A percentile compares a stretch with the other conserved stretches of the same genome.
Conservation (phyloP, 2,797 vertebrate species). For the Tokudaia tokunoshimensis region DNA sequence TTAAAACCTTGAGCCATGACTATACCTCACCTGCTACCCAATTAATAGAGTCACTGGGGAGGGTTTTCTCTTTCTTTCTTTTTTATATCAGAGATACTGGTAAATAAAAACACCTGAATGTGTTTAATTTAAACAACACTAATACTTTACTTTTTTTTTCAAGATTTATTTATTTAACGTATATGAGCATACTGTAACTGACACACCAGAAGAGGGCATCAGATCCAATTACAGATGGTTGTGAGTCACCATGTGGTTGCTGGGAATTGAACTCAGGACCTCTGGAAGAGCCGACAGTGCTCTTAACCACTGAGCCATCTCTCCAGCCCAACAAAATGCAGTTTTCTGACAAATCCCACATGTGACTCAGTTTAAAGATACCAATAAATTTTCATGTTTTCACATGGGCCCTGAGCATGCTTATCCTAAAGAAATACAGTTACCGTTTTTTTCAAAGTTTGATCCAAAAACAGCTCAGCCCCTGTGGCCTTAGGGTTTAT, state of each 20-base stretch:
- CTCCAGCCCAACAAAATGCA: background rate
- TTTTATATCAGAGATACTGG: background rate
- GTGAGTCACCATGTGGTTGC: no score
- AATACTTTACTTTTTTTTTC: background rate
- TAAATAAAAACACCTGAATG: constrained; percentile 7
- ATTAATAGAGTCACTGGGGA: background rate
- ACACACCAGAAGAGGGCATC: no score
- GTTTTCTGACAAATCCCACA: constrained; percentile 4
- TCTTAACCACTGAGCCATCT: no score
- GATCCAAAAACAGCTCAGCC: background rate
- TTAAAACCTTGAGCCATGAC: background rate
- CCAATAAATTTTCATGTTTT: background rate
- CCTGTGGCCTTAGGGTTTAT: background rate
- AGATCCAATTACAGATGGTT: no score
- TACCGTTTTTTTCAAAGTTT: background rate
- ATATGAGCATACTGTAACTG: no score
- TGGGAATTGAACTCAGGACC: no score
- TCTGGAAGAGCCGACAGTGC: no score
- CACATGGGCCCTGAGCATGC: background rate
- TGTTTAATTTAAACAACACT: background rate
- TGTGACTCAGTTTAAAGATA: background rate
- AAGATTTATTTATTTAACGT: no score
- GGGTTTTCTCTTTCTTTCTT: background rate
- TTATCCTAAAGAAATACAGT: background rate
- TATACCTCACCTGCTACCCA: background rate